Evolutionary conservation across 1,140 invertebrate species (phyloP), one percentile per base, ranked within the genome.

Genomic region (Habropoda laboriosa): DNA sequence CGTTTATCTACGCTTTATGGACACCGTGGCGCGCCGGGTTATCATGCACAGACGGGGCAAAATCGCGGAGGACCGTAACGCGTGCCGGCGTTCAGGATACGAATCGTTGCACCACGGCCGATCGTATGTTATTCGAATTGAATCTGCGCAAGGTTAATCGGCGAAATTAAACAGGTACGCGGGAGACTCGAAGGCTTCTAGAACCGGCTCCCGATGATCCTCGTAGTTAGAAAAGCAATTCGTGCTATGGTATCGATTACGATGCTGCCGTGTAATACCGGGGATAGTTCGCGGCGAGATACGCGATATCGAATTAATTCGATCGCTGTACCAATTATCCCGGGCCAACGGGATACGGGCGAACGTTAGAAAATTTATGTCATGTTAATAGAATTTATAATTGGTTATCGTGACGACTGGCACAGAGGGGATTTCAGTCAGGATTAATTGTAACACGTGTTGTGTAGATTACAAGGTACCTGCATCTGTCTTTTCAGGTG

Each of bases 1-100:
- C 76, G 76, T 79, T 72, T 45, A 73, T 72, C 76, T 53, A 57
- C 24, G 57, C 47, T 72, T 61, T 42, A 42, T 70, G 74, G 74
- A 70, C 51, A 58, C 64, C 47, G 47, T 47, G 16, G 16, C 18
- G 1, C 13, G n/a, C 16, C 27, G 74, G 63, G 51, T 70, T 77
- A 77, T 60, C 74, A 58, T 12, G 57, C 49, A 49, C 42, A 40
- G 40, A 7, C 21, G 8, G 2, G 8, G 57, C 71, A 27, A 64
- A 66, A 55, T 7, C 35, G 21, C 7, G 0, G 2, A 12, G 13
- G 30, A 0, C 2, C 55, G 27, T 13, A 6, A 12, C 21, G n/a
- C n/a, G n/a, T n/a, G n/a, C n/a, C n/a, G n/a, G n/a, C n/a, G n/a
- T n/a, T n/a, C n/a, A n/a, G n/a, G n/a, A n/a, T n/a, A n/a, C n/a